A percentile compares a stretch with the other conserved stretches of the same genome.
These are phyloP conservation scores for Scomber colias DNA, from an alignment of 2,113 vertebrate species.

Conservation along the genomic window DNA sequence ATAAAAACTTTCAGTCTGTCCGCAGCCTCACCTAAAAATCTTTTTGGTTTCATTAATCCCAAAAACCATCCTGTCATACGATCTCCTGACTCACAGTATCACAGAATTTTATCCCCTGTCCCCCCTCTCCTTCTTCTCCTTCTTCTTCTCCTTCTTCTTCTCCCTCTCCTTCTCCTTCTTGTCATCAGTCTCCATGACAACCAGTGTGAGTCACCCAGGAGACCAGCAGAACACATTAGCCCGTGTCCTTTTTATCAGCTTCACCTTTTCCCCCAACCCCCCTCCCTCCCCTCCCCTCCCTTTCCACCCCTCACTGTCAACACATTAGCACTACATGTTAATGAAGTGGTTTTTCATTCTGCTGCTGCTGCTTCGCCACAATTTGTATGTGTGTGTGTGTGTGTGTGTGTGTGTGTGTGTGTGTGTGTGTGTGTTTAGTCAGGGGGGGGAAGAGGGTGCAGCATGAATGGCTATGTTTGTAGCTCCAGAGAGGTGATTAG, in stretches of 20 bases:
- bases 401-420: conserved; percentile 11
- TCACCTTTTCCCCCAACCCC: conserved; percentile 23
- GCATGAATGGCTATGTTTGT: conserved; percentile 32
- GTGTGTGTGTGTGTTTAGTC: not conserved
- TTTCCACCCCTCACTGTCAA: conserved; percentile 5
- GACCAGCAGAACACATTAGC: conserved; percentile 50
- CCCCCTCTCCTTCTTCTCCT: not conserved
- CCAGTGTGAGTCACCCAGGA: conserved; percentile 59
- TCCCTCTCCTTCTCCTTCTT: conserved; percentile 1
- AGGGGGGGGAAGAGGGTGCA: not conserved
- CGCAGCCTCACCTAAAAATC: no score
- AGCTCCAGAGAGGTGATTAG: conserved; percentile 21
- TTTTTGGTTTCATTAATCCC: not conserved
- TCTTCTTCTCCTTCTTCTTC: conserved; percentile 19
- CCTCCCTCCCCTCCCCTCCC: no score
- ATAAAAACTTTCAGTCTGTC: not conserved
- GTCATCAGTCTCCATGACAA: conserved; percentile 72
- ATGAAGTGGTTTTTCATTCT: not conserved
- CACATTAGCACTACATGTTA: conserved; percentile 35
- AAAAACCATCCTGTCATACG: conserved; percentile 8
- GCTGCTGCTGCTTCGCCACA: not conserved
- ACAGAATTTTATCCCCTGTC: conserved; percentile 24
- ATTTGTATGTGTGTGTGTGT: conserved; percentile 17
- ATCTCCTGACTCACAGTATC: conserved; percentile 20
- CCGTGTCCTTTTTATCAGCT: conserved; percentile 46